A percentile compares a stretch with the other conserved stretches of the same genome.
phyloP scores from a whole-genome alignment of 2,797 vertebrate genomes.

The Labeo calbasu region DNA sequence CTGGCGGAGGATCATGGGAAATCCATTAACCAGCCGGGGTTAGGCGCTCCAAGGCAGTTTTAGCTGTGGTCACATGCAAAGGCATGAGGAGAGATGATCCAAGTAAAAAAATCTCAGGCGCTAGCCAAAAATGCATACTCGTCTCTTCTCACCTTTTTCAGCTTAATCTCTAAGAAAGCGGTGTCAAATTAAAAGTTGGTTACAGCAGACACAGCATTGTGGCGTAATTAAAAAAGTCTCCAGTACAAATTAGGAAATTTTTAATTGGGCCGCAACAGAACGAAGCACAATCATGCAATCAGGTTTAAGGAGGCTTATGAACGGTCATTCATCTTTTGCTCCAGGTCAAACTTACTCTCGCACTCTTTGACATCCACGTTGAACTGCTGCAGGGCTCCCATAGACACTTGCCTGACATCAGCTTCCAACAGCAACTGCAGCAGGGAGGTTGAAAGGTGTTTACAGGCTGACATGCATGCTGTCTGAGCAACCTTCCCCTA shows the following conservation, averaged over 20 bases:
- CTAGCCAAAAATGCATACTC: constrained; percentile 22
- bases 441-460: constrained; percentile 94
- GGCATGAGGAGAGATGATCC: constrained; percentile 7
- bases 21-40: constrained; percentile 51
- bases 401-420: constrained; percentile 89
- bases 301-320: not conserved
- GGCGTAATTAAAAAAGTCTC: not conserved
- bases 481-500: constrained; percentile 98
- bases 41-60: constrained; percentile 43
- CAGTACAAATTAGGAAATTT: not conserved
- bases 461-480: constrained; percentile 97
- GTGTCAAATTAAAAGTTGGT: not conserved
- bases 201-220: not conserved
- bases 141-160: constrained; percentile 37
- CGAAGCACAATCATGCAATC: not conserved
- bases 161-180: not conserved
- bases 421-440: constrained; percentile 91
- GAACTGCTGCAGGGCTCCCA: constrained; percentile 94
- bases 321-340: not conserved
- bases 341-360: constrained; percentile 83
- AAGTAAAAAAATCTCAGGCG: constrained; percentile 22
- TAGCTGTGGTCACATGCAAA: constrained; percentile 49
- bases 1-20: constrained; percentile 50
- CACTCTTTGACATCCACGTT: constrained; percentile 91
- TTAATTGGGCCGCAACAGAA: not conserved